phyloP scores from a whole-genome alignment of 2,113 vertebrate species.

The Columba janthina region DNA sequence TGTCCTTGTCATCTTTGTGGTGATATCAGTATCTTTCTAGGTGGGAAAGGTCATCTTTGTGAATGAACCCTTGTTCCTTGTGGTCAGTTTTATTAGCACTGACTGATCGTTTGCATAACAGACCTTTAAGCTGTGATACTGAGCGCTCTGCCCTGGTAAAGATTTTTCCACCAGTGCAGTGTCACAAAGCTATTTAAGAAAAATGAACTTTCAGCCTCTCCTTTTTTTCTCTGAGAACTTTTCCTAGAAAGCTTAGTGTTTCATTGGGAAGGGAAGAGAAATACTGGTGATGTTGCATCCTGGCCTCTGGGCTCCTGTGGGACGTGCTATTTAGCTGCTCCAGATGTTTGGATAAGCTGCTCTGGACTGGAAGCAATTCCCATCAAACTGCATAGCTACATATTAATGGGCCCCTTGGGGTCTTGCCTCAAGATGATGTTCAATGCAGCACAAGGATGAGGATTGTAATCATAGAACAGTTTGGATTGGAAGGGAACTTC shows the following conservation, averaged over 20 bases:
- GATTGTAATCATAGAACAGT: not conserved
- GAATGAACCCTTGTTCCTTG: not conserved
- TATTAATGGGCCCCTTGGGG: not conserved
- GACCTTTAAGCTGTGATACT: not conserved
- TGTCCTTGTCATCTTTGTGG: not conserved
- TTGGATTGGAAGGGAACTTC: no score
- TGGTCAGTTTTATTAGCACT: not conserved
- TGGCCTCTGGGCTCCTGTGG: not conserved
- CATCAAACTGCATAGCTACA: not conserved
- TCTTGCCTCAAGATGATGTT: accelerated
- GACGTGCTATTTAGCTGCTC: not conserved
- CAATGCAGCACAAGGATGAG: not conserved
- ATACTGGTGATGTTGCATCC: not conserved
- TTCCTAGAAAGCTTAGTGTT: not conserved
- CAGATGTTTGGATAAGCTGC: not conserved
- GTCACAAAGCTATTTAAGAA: not conserved
- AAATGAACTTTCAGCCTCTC: not conserved
- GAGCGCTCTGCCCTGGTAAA: not conserved
- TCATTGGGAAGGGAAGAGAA: not conserved
- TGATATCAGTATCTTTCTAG: not conserved
- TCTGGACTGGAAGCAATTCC: not conserved
- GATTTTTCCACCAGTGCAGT: accelerated
- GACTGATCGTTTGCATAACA: not conserved
- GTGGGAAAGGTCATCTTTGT: not conserved
- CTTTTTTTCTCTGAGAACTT: not conserved